Evolutionary conservation across 2,888 invertebrate genomes (phyloP).

Genomic region (Microctonus brassicae): DNA sequence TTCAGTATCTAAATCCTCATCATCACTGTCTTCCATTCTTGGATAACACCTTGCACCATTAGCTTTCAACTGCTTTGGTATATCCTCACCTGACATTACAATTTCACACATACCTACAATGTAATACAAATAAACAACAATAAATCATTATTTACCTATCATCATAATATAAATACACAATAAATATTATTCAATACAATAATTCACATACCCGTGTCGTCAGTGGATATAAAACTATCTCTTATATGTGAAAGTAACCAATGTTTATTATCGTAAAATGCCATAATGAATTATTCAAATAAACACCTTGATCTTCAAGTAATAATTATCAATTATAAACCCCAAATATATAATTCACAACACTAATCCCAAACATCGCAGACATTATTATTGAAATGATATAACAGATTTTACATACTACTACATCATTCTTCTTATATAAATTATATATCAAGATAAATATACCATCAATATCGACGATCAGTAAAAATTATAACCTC

Average conservation of each 20-base stretch:
- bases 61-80: constrained; percentile 76
- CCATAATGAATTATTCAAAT: constrained; percentile 75
- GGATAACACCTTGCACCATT: constrained; percentile 80
- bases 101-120: constrained; percentile 85
- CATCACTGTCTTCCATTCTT: constrained; percentile 83
- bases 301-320: background rate
- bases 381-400: no score
- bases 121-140: background rate
- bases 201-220: constrained; percentile 81
- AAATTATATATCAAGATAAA: no score
- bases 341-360: no score
- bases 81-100: constrained; percentile 88
- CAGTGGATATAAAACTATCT: constrained; percentile 94
- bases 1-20: constrained; percentile 80
- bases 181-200: background rate
- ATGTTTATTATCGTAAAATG: constrained; percentile 92
- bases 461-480: no score
- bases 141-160: no score
- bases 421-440: no score
- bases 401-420: no score
- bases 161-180: background rate
- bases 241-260: constrained; percentile 94
- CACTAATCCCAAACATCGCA: no score
- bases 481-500: no score
- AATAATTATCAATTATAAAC: no score